Base-by-base conservation (phyloP, 2,113 vertebrate species). In the Neodontobutis hainanensis region DNA sequence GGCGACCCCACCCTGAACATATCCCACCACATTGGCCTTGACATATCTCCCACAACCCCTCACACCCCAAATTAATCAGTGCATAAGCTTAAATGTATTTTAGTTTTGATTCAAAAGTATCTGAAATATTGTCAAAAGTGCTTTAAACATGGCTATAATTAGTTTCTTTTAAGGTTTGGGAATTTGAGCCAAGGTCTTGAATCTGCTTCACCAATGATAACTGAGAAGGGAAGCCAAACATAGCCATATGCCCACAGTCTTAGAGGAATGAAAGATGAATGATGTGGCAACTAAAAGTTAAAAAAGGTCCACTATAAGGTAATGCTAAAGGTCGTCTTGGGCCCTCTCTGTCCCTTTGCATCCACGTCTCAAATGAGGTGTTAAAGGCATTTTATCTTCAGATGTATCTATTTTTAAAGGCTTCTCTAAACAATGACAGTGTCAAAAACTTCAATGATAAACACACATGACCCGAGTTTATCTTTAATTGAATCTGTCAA, bases 201-300 rank as follows among this genome's bases (percentile, higher is more conserved):
- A 82, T 80, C 35, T 80, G 80, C 84, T 52, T 75, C 77, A 66
- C 72, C 53, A 4, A 47, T 62, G 84, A 61, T 79, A 89, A 85
- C 5, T 83, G 84, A 89, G 88, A 85, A 65, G 78, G 59, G 15
- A 8, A 65, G 55, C 78, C 78, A 83, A 75, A 85, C 77, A 57
- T 79, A 80, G 83, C 72, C 81, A 75, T 78, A 73, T 79, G 80
- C 63, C 51, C 72, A 61, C 32, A 48, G 40, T 67, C 61, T 65
- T 50, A 78, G 75, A 81, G 61, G 65, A 49, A 40, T 59, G 56
- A 44, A 35, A 65, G 2, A 42, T 62, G 65, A 59, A 78, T 59
- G 10, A 64, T 77, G 75, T 58, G 36, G 15, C 27, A 14, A 14
- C 27, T n/a, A 4, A 10, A 47, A 11, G 8, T 32, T 45, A 57